Conservation (phyloP, 2,113 vertebrate genomes). For the Saccopteryx bilineata region DNA sequence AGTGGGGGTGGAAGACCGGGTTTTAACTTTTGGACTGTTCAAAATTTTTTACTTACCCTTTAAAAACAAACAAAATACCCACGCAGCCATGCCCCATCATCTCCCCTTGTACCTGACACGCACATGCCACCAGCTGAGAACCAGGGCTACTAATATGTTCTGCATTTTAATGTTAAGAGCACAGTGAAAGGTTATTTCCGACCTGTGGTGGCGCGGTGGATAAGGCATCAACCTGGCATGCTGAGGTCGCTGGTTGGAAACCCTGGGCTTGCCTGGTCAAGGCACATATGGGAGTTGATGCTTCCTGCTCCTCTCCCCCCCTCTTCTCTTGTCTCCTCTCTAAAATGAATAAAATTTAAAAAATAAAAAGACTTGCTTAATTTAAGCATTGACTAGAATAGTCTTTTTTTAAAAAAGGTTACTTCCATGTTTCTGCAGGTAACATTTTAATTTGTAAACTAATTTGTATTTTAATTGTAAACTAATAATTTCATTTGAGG, state of each 20-base stretch:
- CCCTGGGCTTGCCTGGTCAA: too few relatives aligned
- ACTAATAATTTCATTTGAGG: not conserved
- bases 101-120: too few relatives aligned
- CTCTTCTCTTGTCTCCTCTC: too few relatives aligned
- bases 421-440: not conserved
- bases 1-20: not conserved
- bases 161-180: not conserved
- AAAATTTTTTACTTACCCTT: not conserved
- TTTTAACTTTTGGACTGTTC: not conserved
- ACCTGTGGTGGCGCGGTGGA: too few relatives aligned
- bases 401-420: not conserved
- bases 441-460: not conserved
- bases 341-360: too few relatives aligned
- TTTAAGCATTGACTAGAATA: too few relatives aligned
- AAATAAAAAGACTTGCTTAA: too few relatives aligned
- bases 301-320: too few relatives aligned
- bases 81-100: fast-evolving
- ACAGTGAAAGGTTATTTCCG: not conserved
- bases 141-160: not conserved
- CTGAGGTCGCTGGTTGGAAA: too few relatives aligned
- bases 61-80: not conserved
- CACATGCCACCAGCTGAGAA: not conserved
- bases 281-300: too few relatives aligned
- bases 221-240: too few relatives aligned
- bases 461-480: not conserved